A percentile compares a stretch with the other conserved stretches of the same genome.
Conservation (phyloP, 2,888 invertebrate species). For the Yponomeuta malinellus region DNA sequence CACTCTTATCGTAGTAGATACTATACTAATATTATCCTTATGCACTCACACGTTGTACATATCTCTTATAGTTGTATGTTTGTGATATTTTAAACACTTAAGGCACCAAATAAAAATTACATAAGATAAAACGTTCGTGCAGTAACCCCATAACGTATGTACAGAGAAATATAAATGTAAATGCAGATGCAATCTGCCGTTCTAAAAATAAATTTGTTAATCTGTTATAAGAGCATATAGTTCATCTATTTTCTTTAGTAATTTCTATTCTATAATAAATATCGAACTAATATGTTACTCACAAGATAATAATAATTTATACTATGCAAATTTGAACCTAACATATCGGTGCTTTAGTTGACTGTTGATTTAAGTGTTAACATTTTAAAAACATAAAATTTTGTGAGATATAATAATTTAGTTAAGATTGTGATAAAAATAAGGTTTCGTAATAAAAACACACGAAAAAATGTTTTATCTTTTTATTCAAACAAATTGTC, state of each 20-base stretch:
- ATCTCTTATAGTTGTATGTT: conserved; percentile 15
- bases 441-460: conserved; percentile 33
- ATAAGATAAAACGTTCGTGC: neutral
- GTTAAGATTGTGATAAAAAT: conserved; percentile 38
- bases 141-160: neutral
- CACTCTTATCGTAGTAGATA: neutral
- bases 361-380: conserved; percentile 46
- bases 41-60: conserved; percentile 16
- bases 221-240: no score
- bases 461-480: neutral
- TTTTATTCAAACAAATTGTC: neutral
- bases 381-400: conserved; percentile 22
- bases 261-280: neutral
- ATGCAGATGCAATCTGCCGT: neutral
- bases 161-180: neutral
- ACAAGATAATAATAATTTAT: conserved; percentile 7
- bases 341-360: conserved; percentile 35
- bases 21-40: conserved; percentile 16
- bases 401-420: neutral
- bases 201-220: neutral
- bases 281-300: neutral
- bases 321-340: conserved; percentile 17
- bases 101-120: neutral
- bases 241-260: no score
- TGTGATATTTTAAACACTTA: neutral